phyloP scores from a whole-genome alignment of 2,113 vertebrate genomes.

The Entelurus aequoreus region DNA sequence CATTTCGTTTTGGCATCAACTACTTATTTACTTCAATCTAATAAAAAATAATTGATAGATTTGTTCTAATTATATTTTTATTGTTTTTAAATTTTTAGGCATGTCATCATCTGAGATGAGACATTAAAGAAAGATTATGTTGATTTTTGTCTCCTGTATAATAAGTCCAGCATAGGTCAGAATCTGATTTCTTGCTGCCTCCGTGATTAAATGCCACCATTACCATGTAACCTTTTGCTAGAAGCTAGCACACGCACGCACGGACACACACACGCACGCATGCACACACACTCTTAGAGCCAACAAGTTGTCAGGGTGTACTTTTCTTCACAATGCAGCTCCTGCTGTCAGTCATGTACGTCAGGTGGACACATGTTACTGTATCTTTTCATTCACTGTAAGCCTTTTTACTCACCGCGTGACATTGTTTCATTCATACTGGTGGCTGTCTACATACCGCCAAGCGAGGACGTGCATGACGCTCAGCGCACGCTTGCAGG shows the following conservation, averaged over 20 bases:
- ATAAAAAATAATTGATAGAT: no score
- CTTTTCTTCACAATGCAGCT: conserved; percentile 19
- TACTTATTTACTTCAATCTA: no score
- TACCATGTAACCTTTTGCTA: conserved; percentile 71
- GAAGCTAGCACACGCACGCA: conserved; percentile 17
- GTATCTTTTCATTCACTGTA: no score
- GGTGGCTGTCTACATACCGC: no score
- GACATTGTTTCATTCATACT: no score
- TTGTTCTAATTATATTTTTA: no score
- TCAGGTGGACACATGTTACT: conserved; percentile 1
- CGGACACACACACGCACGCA: conserved; percentile 3
- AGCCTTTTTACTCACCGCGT: no score
- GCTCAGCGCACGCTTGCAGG: no score
- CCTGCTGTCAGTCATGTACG: conserved; percentile 15
- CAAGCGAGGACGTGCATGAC: no score
- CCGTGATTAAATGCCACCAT: conserved; percentile 72
- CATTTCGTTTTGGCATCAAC: no score
- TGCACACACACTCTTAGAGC: background rate
- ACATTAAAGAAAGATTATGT: conserved; percentile 3
- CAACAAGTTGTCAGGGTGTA: conserved; percentile 8
- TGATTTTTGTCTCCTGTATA: conserved; percentile 17
- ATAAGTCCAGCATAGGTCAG: conserved; percentile 27
- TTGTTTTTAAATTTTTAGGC: background rate
- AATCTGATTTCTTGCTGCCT: conserved; percentile 53
- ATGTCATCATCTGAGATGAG: conserved; percentile 10